Base-by-base conservation (phyloP, 2,888 invertebrate genomes). In the Macaria liturata region DNA sequence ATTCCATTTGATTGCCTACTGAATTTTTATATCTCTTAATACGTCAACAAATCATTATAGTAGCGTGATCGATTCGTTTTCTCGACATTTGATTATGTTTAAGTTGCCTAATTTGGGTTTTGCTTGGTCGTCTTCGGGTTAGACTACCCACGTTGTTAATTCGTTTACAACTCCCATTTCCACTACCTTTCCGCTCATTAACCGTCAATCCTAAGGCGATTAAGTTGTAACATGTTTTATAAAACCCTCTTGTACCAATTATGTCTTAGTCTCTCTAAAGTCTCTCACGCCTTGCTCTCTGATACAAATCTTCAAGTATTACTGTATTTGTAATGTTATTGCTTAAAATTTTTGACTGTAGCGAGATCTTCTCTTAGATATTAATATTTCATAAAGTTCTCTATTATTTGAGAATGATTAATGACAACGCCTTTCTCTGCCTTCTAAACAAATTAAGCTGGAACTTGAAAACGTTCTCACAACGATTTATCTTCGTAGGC, bases 171-270 rank as follows among this genome's bases (percentile, higher is more conserved):
- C 55, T 56, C 52, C 46, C 55, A 55, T 54, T 48, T 45, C 55
- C 52, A 55, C 54, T 40, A 59, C 81, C 85, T 88, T 88, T 86
- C 83, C 88, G 88, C 87, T 88, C 88, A 88, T 91, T 89, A 87
- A 86, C 83, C 80, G 80, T 78, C 84, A 86, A 85, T 87, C 81
- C 81, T 74, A 68, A 70, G 72, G 77, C 84, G 81, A 88, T 91
- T 88, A 88, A 89, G 86, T 83, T 84, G 83, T 85, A 86, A 85
- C 82, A 74, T 81, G 79, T 84, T 83, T 84, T 83, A 81, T 81
- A 80, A 84, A 81, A 81, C 75, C 76, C 70, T 78, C 78, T 80
- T 76, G 80, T 78, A 81, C 81, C 84, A 88, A 88, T 88, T 88
- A 88, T 85, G 86, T 80, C 83, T 81, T 81, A 83, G 81, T 80